These are phyloP conservation scores for Cephus sareptanus DNA, from an alignment of 2,888 invertebrate species.

Conservation along the genomic window DNA sequence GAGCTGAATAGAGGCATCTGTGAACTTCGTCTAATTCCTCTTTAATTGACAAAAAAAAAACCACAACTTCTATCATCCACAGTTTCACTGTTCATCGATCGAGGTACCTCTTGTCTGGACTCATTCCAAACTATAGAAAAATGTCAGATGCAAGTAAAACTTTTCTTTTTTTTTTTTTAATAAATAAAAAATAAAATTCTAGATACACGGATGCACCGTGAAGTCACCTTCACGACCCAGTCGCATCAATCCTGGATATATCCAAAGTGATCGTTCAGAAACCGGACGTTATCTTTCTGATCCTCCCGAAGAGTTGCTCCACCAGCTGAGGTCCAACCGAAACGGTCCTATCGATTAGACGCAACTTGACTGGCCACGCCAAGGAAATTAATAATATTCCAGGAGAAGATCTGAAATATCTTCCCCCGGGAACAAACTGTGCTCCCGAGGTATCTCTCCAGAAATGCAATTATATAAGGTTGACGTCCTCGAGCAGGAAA, in stretches of 20 bases:
- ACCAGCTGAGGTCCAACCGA: neutral
- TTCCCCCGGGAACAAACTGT: too few species aligned
- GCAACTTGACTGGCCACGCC: neutral
- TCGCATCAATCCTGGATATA: too few species aligned
- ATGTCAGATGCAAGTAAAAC: too few species aligned
- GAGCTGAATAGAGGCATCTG: neutral
- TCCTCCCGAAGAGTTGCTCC: neutral
- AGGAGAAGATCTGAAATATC: neutral
- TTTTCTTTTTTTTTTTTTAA: too few species aligned
- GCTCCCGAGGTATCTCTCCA: neutral
- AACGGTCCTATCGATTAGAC: neutral
- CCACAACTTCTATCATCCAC: too few species aligned
- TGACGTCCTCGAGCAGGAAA: neutral
- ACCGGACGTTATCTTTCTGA: neutral
- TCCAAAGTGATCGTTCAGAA: neutral
- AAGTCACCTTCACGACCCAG: too few species aligned
- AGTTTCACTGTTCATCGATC: neutral
- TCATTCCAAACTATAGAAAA: too few species aligned
- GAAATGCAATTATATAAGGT: neutral
- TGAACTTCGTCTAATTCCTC: neutral
- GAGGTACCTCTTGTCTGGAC: neutral
- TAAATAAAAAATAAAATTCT: too few species aligned
- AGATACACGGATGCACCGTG: too few species aligned
- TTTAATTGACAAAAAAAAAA: too few species aligned
- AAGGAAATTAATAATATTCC: neutral